Conservation (phyloP, 2,797 vertebrate genomes). For the Numenius phaeopus region DNA sequence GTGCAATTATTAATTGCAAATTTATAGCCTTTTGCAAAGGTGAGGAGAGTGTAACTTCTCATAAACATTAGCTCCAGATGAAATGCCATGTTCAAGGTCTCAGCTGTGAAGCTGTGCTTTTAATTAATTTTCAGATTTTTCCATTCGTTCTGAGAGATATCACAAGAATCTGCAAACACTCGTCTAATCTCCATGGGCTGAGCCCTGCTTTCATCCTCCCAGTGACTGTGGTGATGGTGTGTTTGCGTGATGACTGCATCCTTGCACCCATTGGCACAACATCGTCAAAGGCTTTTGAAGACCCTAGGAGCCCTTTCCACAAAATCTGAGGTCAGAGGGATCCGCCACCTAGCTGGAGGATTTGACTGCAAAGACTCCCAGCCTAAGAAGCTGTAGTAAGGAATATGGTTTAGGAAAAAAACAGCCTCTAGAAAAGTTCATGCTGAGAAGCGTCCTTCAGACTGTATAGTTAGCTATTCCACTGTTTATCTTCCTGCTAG, state of each 20-base stretch:
- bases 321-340: neutral
- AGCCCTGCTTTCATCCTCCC: neutral
- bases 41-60: slow-evolving; percentile 6
- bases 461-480: neutral
- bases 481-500: neutral
- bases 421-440: neutral
- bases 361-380: neutral
- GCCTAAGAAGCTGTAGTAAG: neutral
- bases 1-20: slow-evolving; percentile 33
- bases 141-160: neutral
- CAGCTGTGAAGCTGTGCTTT: slow-evolving; percentile 54
- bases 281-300: neutral
- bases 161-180: slow-evolving; percentile 17
- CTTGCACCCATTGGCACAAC: neutral
- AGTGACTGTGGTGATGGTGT: neutral
- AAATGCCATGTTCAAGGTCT: slow-evolving; percentile 6
- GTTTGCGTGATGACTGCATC: neutral
- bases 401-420: neutral
- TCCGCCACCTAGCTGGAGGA: neutral
- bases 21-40: slow-evolving; percentile 6
- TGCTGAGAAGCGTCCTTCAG: neutral
- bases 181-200: neutral
- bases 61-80: slow-evolving; percentile 30
- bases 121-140: slow-evolving; percentile 63
- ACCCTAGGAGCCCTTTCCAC: neutral